Evolutionary conservation across 2,797 vertebrate genomes (phyloP), one percentile per base, ranked within the genome.

Genomic region (Clamator glandarius): DNA sequence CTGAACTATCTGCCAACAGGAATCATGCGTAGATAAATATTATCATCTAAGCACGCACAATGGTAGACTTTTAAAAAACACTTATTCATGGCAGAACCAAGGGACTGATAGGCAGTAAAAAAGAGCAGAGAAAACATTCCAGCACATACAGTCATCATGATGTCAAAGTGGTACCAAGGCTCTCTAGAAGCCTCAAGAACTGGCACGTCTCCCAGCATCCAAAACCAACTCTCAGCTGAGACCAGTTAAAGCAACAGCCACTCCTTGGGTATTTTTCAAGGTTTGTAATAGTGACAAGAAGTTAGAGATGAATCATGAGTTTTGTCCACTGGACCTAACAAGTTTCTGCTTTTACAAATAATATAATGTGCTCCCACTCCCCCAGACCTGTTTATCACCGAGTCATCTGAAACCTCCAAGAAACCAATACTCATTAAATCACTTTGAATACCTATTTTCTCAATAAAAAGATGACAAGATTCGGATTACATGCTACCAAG

Each of bases 1-100:
- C 69, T 75, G 62, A 82, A 24, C 63, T 82, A 67, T 51, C 50
- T 76, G 64, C 69, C 5, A 15, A 89, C 62, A 84, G 87, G 66
- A 94, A 79, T 64, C 74, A 39, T 1, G 4, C 25, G 39, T 39
- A 39, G 9, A 29, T 9, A 76, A 42, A 78, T 23, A 25, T 8
- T 29, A 84, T 77, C 41, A 44, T 54, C 51, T 52, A 55, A 69
- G 80, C 24, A 73, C 1, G 62, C 19, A 36, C 28, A 24, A 2
- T 19, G 46, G 24, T 15, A 44, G 16, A 26, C 17, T 35, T 35
- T 55, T 57, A 62, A 42, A 10, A 62, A 11, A 7, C 80, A 58
- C 17, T 9, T 29, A 42, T 89, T 92, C 28, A 64, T 54, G 61
- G 58, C 68, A 91, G 58, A 93, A 48, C 31, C 48, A 15, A 73